These are phyloP conservation scores for Desmodus rotundus DNA, from an alignment of 2,113 vertebrate genomes.

Conservation along the genomic window DNA sequence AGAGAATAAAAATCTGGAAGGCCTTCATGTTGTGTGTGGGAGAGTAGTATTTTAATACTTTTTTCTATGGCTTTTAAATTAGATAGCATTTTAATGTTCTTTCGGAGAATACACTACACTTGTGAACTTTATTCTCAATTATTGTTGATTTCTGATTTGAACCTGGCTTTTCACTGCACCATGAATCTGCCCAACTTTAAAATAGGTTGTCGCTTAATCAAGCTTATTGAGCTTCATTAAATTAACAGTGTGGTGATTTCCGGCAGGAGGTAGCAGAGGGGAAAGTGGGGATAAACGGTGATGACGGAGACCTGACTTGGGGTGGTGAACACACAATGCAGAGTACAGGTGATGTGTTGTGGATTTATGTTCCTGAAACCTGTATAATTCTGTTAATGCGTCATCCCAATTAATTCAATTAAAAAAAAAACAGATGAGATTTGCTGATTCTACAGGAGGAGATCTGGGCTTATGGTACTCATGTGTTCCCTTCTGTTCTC, in stretches of 20 bases:
- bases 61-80: background rate
- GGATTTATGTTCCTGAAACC: no score
- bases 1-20: background rate
- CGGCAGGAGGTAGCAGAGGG: no score
- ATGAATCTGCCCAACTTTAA: background rate
- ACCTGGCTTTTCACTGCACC: background rate
- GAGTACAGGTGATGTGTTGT: no score
- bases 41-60: background rate
- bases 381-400: no score
- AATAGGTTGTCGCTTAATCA: background rate
- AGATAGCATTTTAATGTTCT: background rate
- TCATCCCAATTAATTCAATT: no score
- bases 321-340: no score
- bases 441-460: background rate
- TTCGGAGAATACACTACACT: background rate
- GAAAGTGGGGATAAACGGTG: no score
- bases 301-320: no score
- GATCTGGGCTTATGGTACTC: rapidly evolving
- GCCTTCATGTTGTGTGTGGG: no score
- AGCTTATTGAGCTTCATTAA: background rate
- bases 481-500: background rate
- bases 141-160: background rate
- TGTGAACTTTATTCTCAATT: slow-evolving; percentile 20
- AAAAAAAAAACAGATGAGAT: background rate
- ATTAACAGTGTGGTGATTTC: background rate